Base-by-base conservation (phyloP, 2,797 vertebrate genomes). In the Pangasius sanitwongsei region DNA sequence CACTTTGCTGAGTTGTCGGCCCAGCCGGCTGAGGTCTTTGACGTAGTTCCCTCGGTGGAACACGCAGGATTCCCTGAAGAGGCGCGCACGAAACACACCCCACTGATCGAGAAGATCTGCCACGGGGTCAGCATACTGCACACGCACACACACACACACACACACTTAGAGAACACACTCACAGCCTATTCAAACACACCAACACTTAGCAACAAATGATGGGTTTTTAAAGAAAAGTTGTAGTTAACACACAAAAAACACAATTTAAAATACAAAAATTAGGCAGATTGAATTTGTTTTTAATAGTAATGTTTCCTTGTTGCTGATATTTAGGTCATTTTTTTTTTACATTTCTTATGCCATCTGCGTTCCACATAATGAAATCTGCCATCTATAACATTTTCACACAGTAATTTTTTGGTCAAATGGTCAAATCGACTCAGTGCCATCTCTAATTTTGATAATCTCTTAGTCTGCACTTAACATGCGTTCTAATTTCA, bases 11-110 rank as follows among this genome's bases (percentile, higher is more conserved):
- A 99, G 97, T 94, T 98, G 97, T 91, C 98, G 96, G 87, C 98
- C 98, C 91, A 99, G 96, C 84, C 97, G 97, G 92, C 98, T 99
- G 94, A 99, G 97, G 96, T 99, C 98, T 96, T 99, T 99, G 93
- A 99, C 98, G 0, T 99, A 99, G 96, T 99, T 99, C 89, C 98
- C 98, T 90, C 98, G 96, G 93, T 99, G 98, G 95, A 99, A 99
- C 95, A 99, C 98, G 88, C 98, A 99, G 57, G 98, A 99, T 96
- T 99, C 98, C 96, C 98, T 96, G 96, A 99, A 99, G 93, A 99
- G 98, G 88, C 98, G 96, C 70, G 97, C 96, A 65, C 97, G 97
- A 94, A 99, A 99, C 91, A 99, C 98, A 18, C 98, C 98, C 97
- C 98, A 98, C 89, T 97, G 97, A 94, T 99, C 98, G 93, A 99